These are phyloP conservation scores for Tortrix viridana DNA, from an alignment of 2,888 invertebrate genomes.

Conservation along the genomic window DNA sequence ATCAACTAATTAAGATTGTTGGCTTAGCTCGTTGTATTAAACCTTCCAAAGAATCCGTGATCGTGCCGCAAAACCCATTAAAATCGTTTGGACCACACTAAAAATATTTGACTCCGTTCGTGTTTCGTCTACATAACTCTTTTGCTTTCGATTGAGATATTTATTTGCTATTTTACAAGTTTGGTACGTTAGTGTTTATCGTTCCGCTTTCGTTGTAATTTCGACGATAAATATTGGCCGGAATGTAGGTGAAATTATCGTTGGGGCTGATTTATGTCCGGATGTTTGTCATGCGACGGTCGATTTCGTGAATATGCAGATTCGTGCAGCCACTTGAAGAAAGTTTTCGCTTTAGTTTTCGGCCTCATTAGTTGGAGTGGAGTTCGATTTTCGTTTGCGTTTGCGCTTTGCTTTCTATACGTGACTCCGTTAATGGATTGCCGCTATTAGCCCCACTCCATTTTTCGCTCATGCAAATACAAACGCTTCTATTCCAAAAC, in stretches of 20 bases:
- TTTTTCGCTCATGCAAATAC: constrained; percentile 31
- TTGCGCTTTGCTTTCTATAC: constrained; percentile 14
- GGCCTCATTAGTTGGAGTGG: constrained; percentile 43
- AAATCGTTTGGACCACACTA: constrained; percentile 28
- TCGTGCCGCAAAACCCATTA: constrained; percentile 25
- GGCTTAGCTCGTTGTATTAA: neutral
- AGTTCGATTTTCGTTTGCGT: constrained; percentile 33
- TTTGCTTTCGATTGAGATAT: constrained; percentile 67
- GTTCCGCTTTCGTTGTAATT: constrained; percentile 50
- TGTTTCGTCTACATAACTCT: constrained; percentile 65
- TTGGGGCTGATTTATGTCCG: constrained; percentile 59
- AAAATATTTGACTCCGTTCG: constrained; percentile 50
- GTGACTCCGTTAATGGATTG: constrained; percentile 24
- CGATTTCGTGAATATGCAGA: constrained; percentile 46
- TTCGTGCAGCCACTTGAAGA: constrained; percentile 32
- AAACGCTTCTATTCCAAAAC: constrained; percentile 20
- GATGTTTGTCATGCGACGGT: constrained; percentile 50
- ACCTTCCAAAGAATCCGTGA: constrained; percentile 18
- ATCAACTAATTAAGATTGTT: constrained; percentile 15
- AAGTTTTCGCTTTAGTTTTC: constrained; percentile 44
- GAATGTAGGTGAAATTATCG: constrained; percentile 61
- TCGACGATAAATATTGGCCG: constrained; percentile 56
- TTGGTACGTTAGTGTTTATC: constrained; percentile 58
- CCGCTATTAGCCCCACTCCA: constrained; percentile 18
- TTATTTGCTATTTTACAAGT: constrained; percentile 72